Evolutionary conservation across 2,797 vertebrate genomes (phyloP), one percentile per base, ranked within the genome.

Genomic region (Cynodonichthys magdalenae): DNA sequence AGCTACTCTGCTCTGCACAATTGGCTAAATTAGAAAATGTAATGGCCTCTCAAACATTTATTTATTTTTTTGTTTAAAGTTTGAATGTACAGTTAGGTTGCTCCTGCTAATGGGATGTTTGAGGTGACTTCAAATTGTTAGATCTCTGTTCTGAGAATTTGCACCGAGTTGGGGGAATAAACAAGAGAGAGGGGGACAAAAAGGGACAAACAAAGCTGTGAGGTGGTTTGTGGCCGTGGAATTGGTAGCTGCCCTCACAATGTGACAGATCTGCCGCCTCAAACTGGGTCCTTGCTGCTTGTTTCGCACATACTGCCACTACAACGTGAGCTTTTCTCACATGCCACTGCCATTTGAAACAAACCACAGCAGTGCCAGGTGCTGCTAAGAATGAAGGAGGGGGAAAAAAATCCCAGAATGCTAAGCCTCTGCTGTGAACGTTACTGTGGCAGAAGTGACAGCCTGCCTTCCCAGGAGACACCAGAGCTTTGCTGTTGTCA

Each of bases 221-320:
- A 76, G 66, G 66, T 0, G 18, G 39, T 72, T 84, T 4, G 9
- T 63, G 73, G 76, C 74, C 78, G 77, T 66, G 66, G 64, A 78
- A 75, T 66, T 76, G 77, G 82, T 76, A 76, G 56, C 66, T 67
- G 76, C 69, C 76, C 76, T 83, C 70, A 53, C 72, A 72, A 47
- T 74, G 66, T 79, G 82, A 80, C 79, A 80, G 74, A 62, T 87
- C 72, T 85, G 77, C 74, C 81, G 82, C 80, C 75, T 78, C 69
- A 67, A 56, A 77, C 63, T 54, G 61, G 59, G 66, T 71, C 55
- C 55, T n/a, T 19, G 68, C 64, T 74, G 57, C 59, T 47, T 76
- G 46, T 56, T 58, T 56, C 58, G 0, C 70, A 69, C 63, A 46
- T 27, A 53, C 65, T 56, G 51, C 52, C 24, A 41, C 71, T 66